Evolutionary conservation across 2,113 vertebrate species (phyloP).

Genomic region (Lates calcarifer): DNA sequence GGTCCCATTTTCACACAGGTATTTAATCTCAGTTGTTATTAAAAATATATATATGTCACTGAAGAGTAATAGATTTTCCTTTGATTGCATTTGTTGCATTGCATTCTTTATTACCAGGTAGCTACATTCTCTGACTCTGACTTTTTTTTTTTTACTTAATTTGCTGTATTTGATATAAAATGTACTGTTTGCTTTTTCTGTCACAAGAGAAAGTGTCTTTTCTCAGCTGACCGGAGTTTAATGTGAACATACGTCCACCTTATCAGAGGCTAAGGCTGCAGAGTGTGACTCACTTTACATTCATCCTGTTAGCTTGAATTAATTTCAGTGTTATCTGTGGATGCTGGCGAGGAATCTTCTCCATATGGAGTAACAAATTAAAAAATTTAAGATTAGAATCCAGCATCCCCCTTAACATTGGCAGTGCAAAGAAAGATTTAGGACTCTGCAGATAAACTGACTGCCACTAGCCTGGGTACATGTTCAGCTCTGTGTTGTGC

Average conservation of each 20-base stretch:
- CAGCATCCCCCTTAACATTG: not conserved
- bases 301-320: conserved; percentile 2
- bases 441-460: not conserved
- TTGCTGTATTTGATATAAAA: not conserved
- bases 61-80: not conserved
- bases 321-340: not conserved
- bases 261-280: not conserved
- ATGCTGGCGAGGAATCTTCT: not conserved
- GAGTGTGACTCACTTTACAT: not conserved
- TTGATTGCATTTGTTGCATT: not conserved
- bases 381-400: not conserved
- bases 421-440: not conserved
- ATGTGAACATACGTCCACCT: not conserved
- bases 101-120: too few species aligned
- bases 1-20: too few species aligned
- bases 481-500: too few species aligned
- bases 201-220: too few species aligned
- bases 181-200: not conserved
- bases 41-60: too few species aligned
- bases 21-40: too few species aligned
- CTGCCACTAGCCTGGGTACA: too few species aligned
- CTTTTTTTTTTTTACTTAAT: not conserved
- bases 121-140: too few species aligned
- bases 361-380: not conserved
- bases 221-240: not conserved